These are phyloP conservation scores for Myotis daubentonii DNA, from an alignment of 2,797 vertebrate genomes.

Conservation along the genomic window DNA sequence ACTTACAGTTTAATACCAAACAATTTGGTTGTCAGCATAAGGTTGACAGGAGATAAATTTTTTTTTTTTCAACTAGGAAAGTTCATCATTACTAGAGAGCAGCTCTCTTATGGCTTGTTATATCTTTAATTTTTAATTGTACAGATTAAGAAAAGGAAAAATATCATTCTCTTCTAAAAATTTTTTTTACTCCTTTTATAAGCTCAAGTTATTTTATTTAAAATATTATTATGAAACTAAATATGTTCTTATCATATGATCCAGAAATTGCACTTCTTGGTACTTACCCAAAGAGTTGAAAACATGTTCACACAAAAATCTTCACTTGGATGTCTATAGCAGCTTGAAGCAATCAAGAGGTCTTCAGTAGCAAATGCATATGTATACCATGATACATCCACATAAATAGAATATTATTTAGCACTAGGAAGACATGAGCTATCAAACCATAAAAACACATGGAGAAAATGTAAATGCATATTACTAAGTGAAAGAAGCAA, in stretches of 20 bases:
- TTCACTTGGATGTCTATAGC: background rate
- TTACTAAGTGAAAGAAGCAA: background rate
- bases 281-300: background rate
- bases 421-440: background rate
- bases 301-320: background rate
- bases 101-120: background rate
- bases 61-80: background rate
- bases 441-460: background rate
- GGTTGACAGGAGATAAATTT: background rate
- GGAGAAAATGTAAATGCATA: background rate
- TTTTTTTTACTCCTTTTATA: background rate
- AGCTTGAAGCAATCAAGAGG: background rate
- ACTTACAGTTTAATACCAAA: background rate
- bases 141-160: background rate
- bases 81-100: background rate
- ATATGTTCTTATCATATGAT: background rate
- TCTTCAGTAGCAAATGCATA: background rate
- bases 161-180: background rate
- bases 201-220: background rate
- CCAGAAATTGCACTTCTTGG: background rate
- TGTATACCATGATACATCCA: background rate
- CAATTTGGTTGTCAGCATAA: background rate
- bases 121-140: background rate
- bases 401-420: constrained; percentile 9
- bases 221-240: constrained; percentile 3